Percentiles rank a stretch among this genome's conserved stretches.
Evolutionary conservation across 2,113 vertebrate genomes (phyloP).

Genomic region (Peromyscus leucopus): DNA sequence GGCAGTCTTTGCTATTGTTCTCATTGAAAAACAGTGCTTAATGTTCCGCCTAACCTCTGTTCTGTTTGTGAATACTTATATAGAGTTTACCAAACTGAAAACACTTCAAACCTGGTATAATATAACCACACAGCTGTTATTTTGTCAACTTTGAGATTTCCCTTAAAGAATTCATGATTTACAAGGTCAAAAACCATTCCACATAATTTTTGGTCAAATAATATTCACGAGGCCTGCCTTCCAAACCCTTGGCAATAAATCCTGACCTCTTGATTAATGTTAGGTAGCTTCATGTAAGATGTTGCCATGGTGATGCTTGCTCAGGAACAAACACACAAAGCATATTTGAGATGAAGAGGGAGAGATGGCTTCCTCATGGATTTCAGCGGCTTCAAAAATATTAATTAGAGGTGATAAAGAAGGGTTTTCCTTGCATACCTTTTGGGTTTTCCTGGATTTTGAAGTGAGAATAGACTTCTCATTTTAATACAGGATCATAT

Average conservation of each 20-base stretch:
- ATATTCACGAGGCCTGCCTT: constrained; percentile 49
- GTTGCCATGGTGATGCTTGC: constrained; percentile 60
- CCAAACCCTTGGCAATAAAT: constrained; percentile 67
- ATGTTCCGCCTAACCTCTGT: constrained; percentile 8
- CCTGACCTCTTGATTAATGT: constrained; percentile 60
- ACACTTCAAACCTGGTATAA: background rate
- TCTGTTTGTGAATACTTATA: constrained; percentile 56
- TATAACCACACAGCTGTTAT: constrained; percentile 6
- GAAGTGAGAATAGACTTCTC: background rate
- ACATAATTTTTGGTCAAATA: constrained; percentile 50
- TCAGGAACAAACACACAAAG: constrained; percentile 55
- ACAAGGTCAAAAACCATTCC: constrained; percentile 44
- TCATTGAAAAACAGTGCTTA: constrained; percentile 6
- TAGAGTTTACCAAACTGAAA: constrained; percentile 27
- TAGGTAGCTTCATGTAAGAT: constrained; percentile 65
- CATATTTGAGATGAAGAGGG: background rate
- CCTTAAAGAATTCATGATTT: constrained; percentile 55
- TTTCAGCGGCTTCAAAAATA: constrained; percentile 56
- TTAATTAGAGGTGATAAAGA: background rate
- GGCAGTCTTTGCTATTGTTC: background rate
- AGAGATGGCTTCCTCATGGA: background rate
- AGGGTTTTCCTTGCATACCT: constrained; percentile 28
- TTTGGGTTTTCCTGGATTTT: constrained; percentile 45
- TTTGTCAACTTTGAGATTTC: constrained; percentile 58
- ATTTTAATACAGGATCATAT: constrained; percentile 2